Evolutionary conservation across 2,888 invertebrate species (phyloP), one percentile per base, ranked within the genome.

Genomic region (Acheta domesticus): DNA sequence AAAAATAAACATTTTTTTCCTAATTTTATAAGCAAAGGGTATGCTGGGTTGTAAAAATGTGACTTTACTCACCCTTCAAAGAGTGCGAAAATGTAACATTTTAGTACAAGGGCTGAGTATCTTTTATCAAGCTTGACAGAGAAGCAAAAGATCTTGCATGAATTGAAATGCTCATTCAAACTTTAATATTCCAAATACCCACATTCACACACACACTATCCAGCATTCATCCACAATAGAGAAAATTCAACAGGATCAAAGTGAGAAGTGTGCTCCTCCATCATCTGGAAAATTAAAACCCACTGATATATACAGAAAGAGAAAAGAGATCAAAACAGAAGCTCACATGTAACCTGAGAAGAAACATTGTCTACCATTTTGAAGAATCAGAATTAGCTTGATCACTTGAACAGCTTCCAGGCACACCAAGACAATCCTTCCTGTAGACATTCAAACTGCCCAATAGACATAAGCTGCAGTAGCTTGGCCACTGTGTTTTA

Each of bases 11-110:
- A 62, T 19, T 62, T 14, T 12, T 62, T n/a, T 16, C 14, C n/a
- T 19, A 62, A 62, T 62, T n/a, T 36, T 36, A 36, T 62, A 62
- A 62, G 62, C 62, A 62, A 62, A 62, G 62, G 62, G 62, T 62
- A 62, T 62, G 62, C 62, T 62, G 62, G 62, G 62, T 62, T 62
- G 62, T 62, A 62, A 62, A 62, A 62, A 62, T 62, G n/a, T 62
- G 62, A 62, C 62, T 62, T 62, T 62, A 62, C 62, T 62, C 62
- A 62, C 62, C 11, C 62, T 12, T n/a, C 3, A 62, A 14, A 62
- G 62, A 62, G 62, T 62, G 62, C 14, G n/a, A 19, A 36, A 36
- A 36, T 36, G 36, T 36, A 36, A 36, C 36, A 62, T 14, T 62
- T 62, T 14, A 62, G 62, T 62, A 62, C n/a, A 12, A 62, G 62